Percentiles rank a stretch among this genome's conserved stretches.
These are phyloP conservation scores for Trichomalopsis sarcophagae DNA, from an alignment of 1,140 invertebrate species.

Conservation along the genomic window DNA sequence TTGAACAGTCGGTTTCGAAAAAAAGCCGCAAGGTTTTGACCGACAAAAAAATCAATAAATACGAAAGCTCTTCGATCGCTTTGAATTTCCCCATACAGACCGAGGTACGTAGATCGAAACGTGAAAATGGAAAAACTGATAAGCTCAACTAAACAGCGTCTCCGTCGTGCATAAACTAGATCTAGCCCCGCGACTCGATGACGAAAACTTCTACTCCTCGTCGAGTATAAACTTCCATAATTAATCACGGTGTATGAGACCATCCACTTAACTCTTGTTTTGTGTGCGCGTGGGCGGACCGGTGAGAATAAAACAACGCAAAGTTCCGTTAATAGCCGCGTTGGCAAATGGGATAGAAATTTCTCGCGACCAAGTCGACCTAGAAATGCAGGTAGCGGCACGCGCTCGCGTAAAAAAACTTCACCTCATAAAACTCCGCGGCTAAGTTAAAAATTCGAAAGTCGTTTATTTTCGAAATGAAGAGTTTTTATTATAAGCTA, in stretches of 20 bases:
- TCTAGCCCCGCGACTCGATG: background rate
- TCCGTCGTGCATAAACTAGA: background rate
- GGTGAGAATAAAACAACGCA: slow-evolving; percentile 3
- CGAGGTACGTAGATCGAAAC: no score
- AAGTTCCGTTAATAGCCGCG: background rate
- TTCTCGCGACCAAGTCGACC: slow-evolving; percentile 15
- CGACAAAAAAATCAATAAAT: no score
- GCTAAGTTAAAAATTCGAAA: slow-evolving; percentile 12
- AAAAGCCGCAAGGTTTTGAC: no score
- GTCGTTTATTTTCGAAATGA: slow-evolving; percentile 28
- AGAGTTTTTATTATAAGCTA: background rate
- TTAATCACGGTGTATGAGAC: slow-evolving; percentile 18
- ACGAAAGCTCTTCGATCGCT: no score
- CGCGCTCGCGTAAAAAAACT: background rate
- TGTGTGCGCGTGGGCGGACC: background rate
- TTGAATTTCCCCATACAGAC: no score
- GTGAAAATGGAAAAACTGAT: background rate
- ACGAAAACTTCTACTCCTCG: slow-evolving; percentile 2
- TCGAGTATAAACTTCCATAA: slow-evolving; percentile 10
- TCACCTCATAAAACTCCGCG: slow-evolving; percentile 10
- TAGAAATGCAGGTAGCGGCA: background rate
- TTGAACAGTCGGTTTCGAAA: no score
- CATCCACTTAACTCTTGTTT: slow-evolving; percentile 6
- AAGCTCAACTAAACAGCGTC: background rate
- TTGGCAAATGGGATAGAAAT: slow-evolving; percentile 28